phyloP scores from a whole-genome alignment of 2,113 vertebrate species.

The rat (Rattus norvegicus) region DNA sequence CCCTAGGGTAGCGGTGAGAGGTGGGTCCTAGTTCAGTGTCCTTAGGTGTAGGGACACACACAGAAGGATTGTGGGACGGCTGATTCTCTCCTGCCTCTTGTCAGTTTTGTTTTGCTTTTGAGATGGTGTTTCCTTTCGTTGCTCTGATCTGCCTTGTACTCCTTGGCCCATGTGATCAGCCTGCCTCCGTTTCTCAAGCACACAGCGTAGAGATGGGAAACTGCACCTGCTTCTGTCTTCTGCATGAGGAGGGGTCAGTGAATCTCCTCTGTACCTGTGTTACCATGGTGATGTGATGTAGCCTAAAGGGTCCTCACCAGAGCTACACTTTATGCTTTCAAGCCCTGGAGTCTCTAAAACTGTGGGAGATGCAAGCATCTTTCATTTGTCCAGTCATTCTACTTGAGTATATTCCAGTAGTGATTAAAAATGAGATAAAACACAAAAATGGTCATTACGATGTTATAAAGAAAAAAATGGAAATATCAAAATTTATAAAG shows the following conservation, averaged over 20 bases:
- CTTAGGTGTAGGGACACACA: neutral
- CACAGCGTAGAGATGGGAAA: neutral
- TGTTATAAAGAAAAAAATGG: slow-evolving; percentile 21
- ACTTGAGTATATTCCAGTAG: neutral
- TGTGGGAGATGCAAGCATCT: neutral
- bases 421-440: neutral
- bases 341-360: neutral
- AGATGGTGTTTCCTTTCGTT: neutral
- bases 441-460: neutral
- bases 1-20: neutral
- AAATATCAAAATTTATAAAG: slow-evolving; percentile 13
- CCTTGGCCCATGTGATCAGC: neutral
- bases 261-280: neutral
- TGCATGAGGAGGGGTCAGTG: too few species aligned
- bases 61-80: neutral
- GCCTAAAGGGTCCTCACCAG: too few species aligned
- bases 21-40: neutral
- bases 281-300: too few species aligned
- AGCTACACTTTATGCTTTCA: neutral
- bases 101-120: neutral
- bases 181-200: neutral
- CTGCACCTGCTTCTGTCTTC: neutral
- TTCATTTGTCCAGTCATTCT: neutral
- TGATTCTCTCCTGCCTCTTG: neutral
- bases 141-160: neutral